These are phyloP conservation scores for Orthosia gracilis DNA, from an alignment of 2,888 invertebrate genomes.

Conservation along the genomic window DNA sequence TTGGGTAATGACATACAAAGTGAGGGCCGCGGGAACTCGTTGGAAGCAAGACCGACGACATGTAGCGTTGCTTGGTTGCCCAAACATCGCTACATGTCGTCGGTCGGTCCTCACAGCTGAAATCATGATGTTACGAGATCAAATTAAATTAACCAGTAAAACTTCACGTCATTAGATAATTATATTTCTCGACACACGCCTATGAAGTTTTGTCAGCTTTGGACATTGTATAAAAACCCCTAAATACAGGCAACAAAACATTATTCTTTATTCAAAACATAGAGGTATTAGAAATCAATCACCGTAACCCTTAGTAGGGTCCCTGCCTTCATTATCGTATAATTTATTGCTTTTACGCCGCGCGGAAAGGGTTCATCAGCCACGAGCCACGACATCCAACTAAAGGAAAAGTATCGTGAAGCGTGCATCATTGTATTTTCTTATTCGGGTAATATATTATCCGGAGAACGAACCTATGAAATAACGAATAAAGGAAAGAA, in stretches of 20 bases:
- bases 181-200: too few species aligned
- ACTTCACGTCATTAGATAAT: too few species aligned
- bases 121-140: too few species aligned
- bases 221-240: not conserved
- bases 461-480: slow-evolving; percentile 38
- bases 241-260: not conserved
- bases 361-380: slow-evolving; percentile 75
- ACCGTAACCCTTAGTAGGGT: slow-evolving; percentile 63
- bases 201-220: too few species aligned
- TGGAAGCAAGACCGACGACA: too few species aligned
- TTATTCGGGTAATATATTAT: slow-evolving; percentile 58
- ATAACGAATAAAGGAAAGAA: slow-evolving; percentile 42
- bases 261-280: not conserved
- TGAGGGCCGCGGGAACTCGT: too few species aligned
- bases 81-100: too few species aligned
- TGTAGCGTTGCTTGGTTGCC: too few species aligned
- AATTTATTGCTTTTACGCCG: slow-evolving; percentile 75
- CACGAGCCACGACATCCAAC: slow-evolving; percentile 62
- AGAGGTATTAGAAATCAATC: slow-evolving; percentile 41
- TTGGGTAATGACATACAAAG: not conserved
- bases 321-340: slow-evolving; percentile 74
- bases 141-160: too few species aligned
- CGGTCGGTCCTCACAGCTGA: too few species aligned
- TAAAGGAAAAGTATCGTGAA: slow-evolving; percentile 59
- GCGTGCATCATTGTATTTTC: slow-evolving; percentile 61